Evolutionary conservation across 2,888 invertebrate genomes (phyloP).

Genomic region (Kryphioiulus occultus): DNA sequence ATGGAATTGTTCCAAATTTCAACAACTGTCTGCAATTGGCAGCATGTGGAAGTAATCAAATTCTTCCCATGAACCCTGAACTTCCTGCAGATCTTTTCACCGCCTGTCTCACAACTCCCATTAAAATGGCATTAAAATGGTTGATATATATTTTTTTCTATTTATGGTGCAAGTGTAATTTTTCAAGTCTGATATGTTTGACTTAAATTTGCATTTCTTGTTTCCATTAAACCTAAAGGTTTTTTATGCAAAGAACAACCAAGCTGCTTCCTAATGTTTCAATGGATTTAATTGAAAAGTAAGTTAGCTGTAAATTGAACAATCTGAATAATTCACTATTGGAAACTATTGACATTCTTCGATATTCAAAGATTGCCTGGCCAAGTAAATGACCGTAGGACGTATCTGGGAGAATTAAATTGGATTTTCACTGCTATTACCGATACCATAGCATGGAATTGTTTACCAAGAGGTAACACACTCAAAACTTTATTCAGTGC

Average conservation of each 20-base stretch:
- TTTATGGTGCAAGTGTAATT: background rate
- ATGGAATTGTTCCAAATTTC: conserved; percentile 65
- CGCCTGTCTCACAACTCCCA: conserved; percentile 96
- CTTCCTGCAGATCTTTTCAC: conserved; percentile 98
- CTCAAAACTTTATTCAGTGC: background rate
- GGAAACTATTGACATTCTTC: conserved; percentile 33
- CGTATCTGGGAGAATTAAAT: conserved; percentile 98
- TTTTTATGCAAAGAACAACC: conserved; percentile 83
- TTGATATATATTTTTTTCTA: conserved; percentile 57
- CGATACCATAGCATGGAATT: conserved; percentile 99
- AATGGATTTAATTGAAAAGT: conserved; percentile 90
- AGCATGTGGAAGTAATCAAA: conserved; percentile 92
- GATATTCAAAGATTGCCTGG: conserved; percentile 83
- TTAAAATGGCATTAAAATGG: conserved; percentile 95
- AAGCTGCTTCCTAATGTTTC: conserved; percentile 83
- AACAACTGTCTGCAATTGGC: conserved; percentile 92
- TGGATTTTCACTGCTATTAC: conserved; percentile 99
- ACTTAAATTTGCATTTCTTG: background rate
- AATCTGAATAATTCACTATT: no score
- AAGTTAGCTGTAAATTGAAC: conserved; percentile 60
- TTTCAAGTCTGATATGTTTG: background rate
- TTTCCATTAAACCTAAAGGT: conserved; percentile 64
- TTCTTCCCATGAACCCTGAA: conserved; percentile 95
- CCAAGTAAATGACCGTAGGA: conserved; percentile 89
- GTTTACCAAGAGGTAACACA: conserved; percentile 77